These are phyloP conservation scores for Gila robusta DNA, from an alignment of 2,797 vertebrate genomes.

Conservation along the genomic window DNA sequence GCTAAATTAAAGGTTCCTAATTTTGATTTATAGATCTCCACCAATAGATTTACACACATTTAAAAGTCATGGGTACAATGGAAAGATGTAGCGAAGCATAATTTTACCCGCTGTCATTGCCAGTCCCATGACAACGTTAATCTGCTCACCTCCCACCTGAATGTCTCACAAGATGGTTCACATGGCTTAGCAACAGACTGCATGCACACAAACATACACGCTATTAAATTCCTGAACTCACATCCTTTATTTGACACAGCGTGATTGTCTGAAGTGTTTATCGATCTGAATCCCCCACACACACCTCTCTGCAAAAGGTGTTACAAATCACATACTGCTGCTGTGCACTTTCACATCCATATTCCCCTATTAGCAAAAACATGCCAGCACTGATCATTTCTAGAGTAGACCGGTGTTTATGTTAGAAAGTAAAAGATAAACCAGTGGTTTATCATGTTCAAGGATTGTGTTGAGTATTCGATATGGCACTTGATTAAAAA, in stretches of 20 bases:
- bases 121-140: constrained; percentile 21
- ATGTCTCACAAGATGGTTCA: constrained; percentile 16
- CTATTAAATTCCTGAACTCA: constrained; percentile 21
- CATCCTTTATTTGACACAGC: constrained; percentile 35
- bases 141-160: constrained; percentile 10
- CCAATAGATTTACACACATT: too few species aligned
- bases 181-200: constrained; percentile 23
- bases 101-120: background rate
- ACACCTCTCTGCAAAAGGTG: constrained; percentile 35
- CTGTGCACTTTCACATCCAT: constrained; percentile 23
- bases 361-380: constrained; percentile 11
- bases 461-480: background rate
- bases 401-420: constrained; percentile 18
- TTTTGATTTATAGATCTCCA: too few species aligned
- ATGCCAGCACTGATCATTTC: constrained; percentile 28
- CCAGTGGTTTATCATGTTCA: background rate
- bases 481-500: background rate
- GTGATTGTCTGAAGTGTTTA: constrained; percentile 48
- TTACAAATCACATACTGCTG: constrained; percentile 44
- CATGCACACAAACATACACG: background rate
- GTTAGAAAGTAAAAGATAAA: background rate
- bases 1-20: too few species aligned
- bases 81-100: background rate
- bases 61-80: background rate
- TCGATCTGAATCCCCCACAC: constrained; percentile 46